Evolutionary conservation across 1,140 invertebrate species (phyloP), one percentile per base, ranked within the genome.

Genomic region (Drosophila ercepeae): DNA sequence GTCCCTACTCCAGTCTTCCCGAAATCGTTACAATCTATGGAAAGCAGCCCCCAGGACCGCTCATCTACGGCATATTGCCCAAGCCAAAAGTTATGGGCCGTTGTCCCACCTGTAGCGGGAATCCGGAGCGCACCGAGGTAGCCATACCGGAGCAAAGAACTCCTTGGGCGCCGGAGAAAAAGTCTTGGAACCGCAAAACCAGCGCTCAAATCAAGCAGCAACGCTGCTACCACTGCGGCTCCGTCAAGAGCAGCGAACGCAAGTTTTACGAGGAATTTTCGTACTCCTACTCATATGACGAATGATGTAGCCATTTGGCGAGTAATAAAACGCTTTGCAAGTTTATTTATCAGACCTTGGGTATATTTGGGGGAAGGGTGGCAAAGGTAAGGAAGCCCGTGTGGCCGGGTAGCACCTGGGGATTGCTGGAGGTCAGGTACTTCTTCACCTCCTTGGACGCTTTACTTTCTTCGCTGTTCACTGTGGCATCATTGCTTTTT

Each of bases 301-400:
- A 78, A 83, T 75, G 79, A 50, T 75, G 8, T 4, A 67, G 41
- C 50, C 19, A 49, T 19, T 7, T 27, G 9, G 19, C n/a, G 9
- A 32, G 36, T 84, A 45, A 51, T 59, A 50, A 71, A 75, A 57
- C 23, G 16, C 55, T 59, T 59, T 70, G 29, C 49, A 41, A 44
- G 27, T 54, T 83, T 44, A 84, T 67, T 67, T 11, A 67, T 67
- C 60, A 67, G 18, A 27, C 71, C 63, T 91, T 64, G 63, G 78
- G 89, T 92, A 93, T 18, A 32, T 91, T 64, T 1, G 95, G 95
- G 19, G 96, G 95, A 52, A 97, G 91, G 2, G 97, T 96, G 4
- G 97, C 97, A 91, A 98, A 97, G 18, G 98, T 99, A 29, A 99
- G 93, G 92, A 97, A 99, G 6, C 98, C 98, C 21, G 98, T 99